Percentiles rank a stretch among this genome's conserved stretches.
Conservation (phyloP, 2,888 invertebrate species). For the Leucophenga montana region DNA sequence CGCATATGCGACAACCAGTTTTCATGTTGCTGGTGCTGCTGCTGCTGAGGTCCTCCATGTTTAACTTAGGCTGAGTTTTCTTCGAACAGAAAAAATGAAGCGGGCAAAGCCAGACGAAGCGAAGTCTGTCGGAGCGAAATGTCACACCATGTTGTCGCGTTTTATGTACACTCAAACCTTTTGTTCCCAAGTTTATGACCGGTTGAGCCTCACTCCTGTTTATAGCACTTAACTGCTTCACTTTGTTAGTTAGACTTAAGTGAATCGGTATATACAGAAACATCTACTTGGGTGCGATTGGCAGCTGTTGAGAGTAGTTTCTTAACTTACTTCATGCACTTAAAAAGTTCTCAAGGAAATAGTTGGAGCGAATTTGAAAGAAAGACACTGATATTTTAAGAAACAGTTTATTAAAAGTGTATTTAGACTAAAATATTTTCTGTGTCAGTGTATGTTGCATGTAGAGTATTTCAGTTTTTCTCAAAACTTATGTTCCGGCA, state of each 20-base stretch:
- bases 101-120: constrained; percentile 30
- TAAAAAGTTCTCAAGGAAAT: no score
- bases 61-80: constrained; percentile 29
- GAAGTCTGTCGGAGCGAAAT: constrained; percentile 40
- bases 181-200: constrained; percentile 58
- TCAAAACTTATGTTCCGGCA: background rate
- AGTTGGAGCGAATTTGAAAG: no score
- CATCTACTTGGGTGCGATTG: no score
- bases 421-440: no score
- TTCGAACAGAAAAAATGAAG: constrained; percentile 51
- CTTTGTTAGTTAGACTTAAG: constrained; percentile 38
- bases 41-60: constrained; percentile 32
- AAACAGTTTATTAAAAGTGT: no score
- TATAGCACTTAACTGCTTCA: constrained; percentile 55
- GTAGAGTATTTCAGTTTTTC: no score
- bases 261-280: background rate
- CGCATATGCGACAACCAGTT: constrained; percentile 40
- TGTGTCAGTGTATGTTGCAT: no score
- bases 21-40: background rate
- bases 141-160: constrained; percentile 64
- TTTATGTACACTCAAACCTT: constrained; percentile 60
- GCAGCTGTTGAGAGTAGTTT: no score
- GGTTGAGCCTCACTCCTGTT: constrained; percentile 42
- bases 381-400: no score
- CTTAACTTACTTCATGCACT: no score